These are phyloP conservation scores for Beris chalybata DNA, from an alignment of 2,888 invertebrate species.

Conservation along the genomic window DNA sequence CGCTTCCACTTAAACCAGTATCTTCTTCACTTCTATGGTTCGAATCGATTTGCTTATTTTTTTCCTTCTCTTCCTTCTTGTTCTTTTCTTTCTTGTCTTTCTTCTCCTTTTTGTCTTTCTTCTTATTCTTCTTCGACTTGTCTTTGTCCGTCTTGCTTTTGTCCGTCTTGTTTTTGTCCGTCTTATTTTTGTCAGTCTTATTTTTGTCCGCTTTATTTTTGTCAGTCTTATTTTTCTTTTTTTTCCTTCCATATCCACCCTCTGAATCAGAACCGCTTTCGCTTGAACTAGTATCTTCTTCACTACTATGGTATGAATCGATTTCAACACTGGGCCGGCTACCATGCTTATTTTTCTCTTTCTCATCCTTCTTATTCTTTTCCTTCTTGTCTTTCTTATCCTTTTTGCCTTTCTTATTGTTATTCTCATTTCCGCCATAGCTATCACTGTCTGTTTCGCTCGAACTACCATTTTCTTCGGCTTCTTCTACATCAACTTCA, in stretches of 20 bases:
- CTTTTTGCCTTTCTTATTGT: neutral
- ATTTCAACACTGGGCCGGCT: neutral
- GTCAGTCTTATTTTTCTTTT: neutral
- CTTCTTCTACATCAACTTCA: conserved; percentile 15
- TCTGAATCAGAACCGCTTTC: too few species aligned
- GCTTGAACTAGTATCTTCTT: neutral
- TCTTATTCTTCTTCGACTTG: neutral
- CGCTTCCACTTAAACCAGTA: neutral
- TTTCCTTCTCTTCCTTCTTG: too few species aligned
- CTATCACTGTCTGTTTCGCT: neutral
- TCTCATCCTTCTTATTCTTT: too few species aligned
- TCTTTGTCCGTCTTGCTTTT: neutral
- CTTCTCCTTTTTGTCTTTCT: neutral
- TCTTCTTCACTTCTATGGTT: neutral
- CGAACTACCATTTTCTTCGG: neutral
- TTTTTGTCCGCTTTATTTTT: neutral
- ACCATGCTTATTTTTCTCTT: neutral
- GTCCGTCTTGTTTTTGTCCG: neutral
- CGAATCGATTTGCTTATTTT: neutral
- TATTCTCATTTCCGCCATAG: neutral
- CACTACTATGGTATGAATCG: neutral
- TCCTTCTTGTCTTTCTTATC: neutral
- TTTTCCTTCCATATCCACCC: too few species aligned
- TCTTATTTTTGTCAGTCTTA: neutral
- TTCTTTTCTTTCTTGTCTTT: neutral